Evolutionary conservation across 2,888 invertebrate species (phyloP), one percentile per base, ranked within the genome.

Genomic region (Callinectes sapidus): DNA sequence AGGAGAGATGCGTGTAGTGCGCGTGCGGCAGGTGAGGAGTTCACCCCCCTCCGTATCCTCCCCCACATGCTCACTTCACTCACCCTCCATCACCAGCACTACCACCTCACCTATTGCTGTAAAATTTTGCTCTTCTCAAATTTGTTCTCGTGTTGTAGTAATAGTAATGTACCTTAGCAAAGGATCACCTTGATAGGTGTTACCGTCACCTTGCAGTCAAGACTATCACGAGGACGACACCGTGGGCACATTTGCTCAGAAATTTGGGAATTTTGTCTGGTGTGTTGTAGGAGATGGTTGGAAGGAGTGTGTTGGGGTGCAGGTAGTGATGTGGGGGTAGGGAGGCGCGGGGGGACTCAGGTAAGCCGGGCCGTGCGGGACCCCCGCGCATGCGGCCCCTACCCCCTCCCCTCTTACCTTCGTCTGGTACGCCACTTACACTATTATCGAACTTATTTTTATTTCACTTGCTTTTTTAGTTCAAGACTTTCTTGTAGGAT

Each of bases 371-470:
- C 86, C 66, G 92, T 92, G 90, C 92, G 90, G 90, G 71, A 87
- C 92, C 87, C 91, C 89, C 48, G 92, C 92, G 92, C 92, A 92
- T 92, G 92, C 92, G 92, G 86, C 87, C 87, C 92, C 92, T 71
- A 55, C 90, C 77, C 77, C 88, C 71, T 85, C 71, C 28, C 71
- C 71, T 71, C 66, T 23, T 71, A 71, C 71, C 71, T 71, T 71
- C 81, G 32, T 14, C 48, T 89, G 61, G 55, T 71, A 89, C 28
- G 48, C 89, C 81, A 89, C 39, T 48, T 61, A 71, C 81, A 89
- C 54, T 89, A 89, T 89, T 87, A 81, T 77, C 16, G 10, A 14
- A 14, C 54, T 39, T n/a, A 61, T 77, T 92, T 39, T 39, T 39
- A 39, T 39, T 39, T 39, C 39, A 39, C 39, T 39, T 3, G 39